These are phyloP conservation scores for Fistularia tabacaria DNA, from an alignment of 2,797 vertebrate genomes.

Conservation along the genomic window DNA sequence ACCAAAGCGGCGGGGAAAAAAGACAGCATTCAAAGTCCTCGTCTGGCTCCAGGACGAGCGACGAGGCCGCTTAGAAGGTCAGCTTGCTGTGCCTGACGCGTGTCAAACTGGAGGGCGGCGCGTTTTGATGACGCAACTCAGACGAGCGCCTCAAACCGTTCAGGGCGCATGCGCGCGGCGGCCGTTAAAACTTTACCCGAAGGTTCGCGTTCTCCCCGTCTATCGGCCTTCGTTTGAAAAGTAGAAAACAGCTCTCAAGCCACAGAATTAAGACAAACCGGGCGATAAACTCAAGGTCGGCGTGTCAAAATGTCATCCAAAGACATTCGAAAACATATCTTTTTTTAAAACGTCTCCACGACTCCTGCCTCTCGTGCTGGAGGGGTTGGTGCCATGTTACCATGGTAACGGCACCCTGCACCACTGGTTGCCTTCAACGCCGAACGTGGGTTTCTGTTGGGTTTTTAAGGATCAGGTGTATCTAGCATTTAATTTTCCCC, in stretches of 20 bases:
- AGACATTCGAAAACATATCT: too few species aligned
- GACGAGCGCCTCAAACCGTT: background rate
- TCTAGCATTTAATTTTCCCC: background rate
- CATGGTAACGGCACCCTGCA: constrained; percentile 52
- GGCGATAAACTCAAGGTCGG: too few species aligned
- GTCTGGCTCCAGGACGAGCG: constrained; percentile 57
- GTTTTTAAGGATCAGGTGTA: too few species aligned
- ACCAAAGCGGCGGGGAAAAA: constrained; percentile 24
- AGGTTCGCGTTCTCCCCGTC: background rate
- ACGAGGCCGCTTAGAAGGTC: constrained; percentile 72
- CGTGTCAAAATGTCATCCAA: too few species aligned
- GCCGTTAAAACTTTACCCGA: too few species aligned
- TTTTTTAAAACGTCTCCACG: too few species aligned
- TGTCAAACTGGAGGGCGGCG: constrained; percentile 48
- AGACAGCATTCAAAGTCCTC: constrained; percentile 54
- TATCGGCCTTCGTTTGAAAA: accelerated
- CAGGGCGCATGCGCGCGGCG: constrained; percentile 8
- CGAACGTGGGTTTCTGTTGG: background rate
- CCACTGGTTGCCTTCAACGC: background rate
- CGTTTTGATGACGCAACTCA: constrained; percentile 35
- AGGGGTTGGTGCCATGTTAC: constrained; percentile 29
- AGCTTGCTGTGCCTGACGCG: constrained; percentile 46
- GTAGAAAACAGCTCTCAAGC: background rate
- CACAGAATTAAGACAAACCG: too few species aligned
- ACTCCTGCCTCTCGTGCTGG: too few species aligned